Evolutionary conservation across 2,888 invertebrate species (phyloP), one percentile per base, ranked within the genome.

Genomic region (Lepas anatifera): DNA sequence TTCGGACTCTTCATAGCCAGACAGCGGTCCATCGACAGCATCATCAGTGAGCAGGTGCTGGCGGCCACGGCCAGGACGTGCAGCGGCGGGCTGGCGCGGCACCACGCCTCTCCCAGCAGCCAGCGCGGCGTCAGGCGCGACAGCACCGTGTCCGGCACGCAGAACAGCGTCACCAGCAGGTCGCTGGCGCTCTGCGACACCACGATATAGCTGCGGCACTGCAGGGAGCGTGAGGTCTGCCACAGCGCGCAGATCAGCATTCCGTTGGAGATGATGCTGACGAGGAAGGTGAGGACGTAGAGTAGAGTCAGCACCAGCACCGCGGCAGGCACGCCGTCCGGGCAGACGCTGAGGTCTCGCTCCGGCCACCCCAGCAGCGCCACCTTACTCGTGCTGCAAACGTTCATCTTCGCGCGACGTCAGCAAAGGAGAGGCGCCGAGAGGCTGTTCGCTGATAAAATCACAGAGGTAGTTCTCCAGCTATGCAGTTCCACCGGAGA

Each of bases 1-100:
- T 72, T 72, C 39, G 89, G 89, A 76, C 89, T 87, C 76, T 87
- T 86, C 69, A 91, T 87, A 22, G 90, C 88, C n/a, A 89, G 85
- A 80, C 88, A 90, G n/a, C 91, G 85, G 81, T 91, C 90, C 52
- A 90, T 83, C 4, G 90, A 89, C 75, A 91, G 84, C 75, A 89
- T 87, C 76, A 89, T 87, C 77, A 91, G 84, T 0, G 89, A 89
- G 74, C 90, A 81, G 8, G 90, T 90, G 76, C 89, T 89, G 10
- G 89, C 89, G 32, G 89, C 87, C 71, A 90, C 89, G 11, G 91
- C 90, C 77, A 89, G 85, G 46, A 87, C 86, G 86, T 90, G 84
- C 11, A 69, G 68, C 18, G 69, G 69, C 25, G 72, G 52, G 37
- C 70, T 63, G 41, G 71, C 46, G 27, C 71, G 71, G 43, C 72